Conservation (phyloP, 2,888 invertebrate species). For the Neoascia interrupta region DNA sequence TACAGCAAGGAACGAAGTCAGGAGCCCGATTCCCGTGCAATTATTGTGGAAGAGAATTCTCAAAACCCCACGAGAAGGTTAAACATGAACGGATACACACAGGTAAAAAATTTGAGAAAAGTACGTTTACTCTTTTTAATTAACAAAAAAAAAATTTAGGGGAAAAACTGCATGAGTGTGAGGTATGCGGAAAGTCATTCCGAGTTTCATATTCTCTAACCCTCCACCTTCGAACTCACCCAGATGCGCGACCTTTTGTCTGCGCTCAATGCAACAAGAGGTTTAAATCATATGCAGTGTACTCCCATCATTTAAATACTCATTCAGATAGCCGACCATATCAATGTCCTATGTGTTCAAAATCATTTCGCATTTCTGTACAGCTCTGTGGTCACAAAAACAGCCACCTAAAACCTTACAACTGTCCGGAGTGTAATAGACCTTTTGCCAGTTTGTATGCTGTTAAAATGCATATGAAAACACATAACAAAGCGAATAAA, state of each 20-base stretch:
- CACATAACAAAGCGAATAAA: conserved; percentile 83
- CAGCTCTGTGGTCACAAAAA: conserved; percentile 90
- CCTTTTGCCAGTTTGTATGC: conserved; percentile 90
- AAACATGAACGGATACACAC: conserved; percentile 92
- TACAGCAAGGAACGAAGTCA: conserved; percentile 43
- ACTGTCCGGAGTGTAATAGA: conserved; percentile 87
- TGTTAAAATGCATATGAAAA: conserved; percentile 87
- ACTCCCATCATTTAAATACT: conserved; percentile 87
- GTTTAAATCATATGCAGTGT: conserved; percentile 90
- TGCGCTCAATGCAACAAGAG: conserved; percentile 86
- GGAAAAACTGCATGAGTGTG: conserved; percentile 89
- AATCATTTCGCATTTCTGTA: conserved; percentile 89
- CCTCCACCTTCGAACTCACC: conserved; percentile 89
- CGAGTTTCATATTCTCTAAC: conserved; percentile 90
- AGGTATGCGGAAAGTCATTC: conserved; percentile 90
- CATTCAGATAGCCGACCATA: conserved; percentile 89
- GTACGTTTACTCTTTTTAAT: background rate
- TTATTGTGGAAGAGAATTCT: conserved; percentile 86
- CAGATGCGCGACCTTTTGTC: conserved; percentile 87
- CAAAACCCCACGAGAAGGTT: conserved; percentile 89
- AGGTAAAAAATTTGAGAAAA: conserved; percentile 76
- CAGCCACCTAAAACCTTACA: conserved; percentile 89
- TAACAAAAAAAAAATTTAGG: conserved; percentile 78
- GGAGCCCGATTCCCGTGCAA: conserved; percentile 84
- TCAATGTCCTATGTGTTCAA: conserved; percentile 88